Evolutionary conservation across 2,888 invertebrate genomes (phyloP), one percentile per base, ranked within the genome.

Genomic region (Limnephilus auricula): DNA sequence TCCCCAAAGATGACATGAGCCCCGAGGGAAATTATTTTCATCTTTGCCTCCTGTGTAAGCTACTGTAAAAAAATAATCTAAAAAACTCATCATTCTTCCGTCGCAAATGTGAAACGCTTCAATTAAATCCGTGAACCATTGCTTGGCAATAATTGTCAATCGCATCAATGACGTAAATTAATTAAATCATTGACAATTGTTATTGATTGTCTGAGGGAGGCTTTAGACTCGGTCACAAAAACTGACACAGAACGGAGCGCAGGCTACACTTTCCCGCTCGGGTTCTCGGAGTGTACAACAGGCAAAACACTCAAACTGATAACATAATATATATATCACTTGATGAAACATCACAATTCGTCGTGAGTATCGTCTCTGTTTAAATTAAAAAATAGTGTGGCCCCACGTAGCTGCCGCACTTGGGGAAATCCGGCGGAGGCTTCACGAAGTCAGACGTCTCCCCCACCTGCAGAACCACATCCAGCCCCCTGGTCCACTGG

Each of bases 401-500:
- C 83, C 98, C 97, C 79, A 97, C 95, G 94, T 97, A 98, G 91
- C 97, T 97, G 18, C 98, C 97, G 94, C 98, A 98, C 93, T 96
- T 97, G 0, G 98, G 98, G 94, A 98, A 98, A 94, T 97, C 97
- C 32, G 96, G 94, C 0, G 98, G 98, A 0, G 97, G 96, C 88
- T 96, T 94, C 0, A 97, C 96, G 94, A 98, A 97, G 94, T 98
- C 97, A 34, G 95, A 94, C 65, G 95, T 94, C 86, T 97, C 96
- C 0, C 98, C 98, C 4, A 98, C 97, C 95, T 98, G 97, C 30
- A 98, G 94, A 45, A 98, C 96, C 91, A 98, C 96, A 93, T 97
- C 97, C 94, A 98, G 95, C 0, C 98, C 98, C 93, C 97, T 96
- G 0, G 97, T 97, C 97, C 98, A 97, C 93, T 97, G 97, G 32